A percentile compares a stretch with the other conserved stretches of the same genome.
These are phyloP conservation scores for Mercenaria mercenaria DNA, from an alignment of 1,140 invertebrate species.

Conservation along the genomic window DNA sequence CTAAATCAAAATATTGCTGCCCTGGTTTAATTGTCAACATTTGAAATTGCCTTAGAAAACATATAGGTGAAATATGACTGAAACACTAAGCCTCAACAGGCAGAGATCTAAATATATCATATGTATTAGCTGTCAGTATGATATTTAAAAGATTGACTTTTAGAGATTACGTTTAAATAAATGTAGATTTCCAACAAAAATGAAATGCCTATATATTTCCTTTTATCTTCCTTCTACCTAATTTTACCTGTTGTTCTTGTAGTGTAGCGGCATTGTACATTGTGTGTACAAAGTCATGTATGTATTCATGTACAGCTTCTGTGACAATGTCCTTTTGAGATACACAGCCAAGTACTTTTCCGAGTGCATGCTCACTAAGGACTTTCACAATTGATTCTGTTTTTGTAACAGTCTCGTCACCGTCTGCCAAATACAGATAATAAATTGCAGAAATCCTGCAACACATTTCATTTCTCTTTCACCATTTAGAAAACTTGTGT, in stretches of 20 bases:
- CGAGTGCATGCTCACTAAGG: neutral
- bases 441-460: too few relatives aligned
- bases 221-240: neutral
- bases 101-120: too few relatives aligned
- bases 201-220: neutral
- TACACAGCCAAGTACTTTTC: neutral
- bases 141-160: neutral
- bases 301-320: slow-evolving; percentile 18
- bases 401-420: neutral
- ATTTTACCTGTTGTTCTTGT: neutral
- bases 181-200: neutral
- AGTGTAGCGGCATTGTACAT: neutral
- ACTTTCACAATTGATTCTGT: neutral
- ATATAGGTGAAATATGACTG: too few relatives aligned
- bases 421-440: neutral
- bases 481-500: neutral
- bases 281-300: slow-evolving; percentile 42
- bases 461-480: too few relatives aligned
- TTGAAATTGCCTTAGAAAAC: too few relatives aligned
- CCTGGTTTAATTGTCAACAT: too few relatives aligned
- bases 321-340: neutral
- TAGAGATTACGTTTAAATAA: neutral
- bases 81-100: too few relatives aligned
- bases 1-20: too few relatives aligned
- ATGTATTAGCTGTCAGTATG: too few relatives aligned